phyloP scores from a whole-genome alignment of 2,797 vertebrate genomes.

The Rhynchonycteris naso region DNA sequence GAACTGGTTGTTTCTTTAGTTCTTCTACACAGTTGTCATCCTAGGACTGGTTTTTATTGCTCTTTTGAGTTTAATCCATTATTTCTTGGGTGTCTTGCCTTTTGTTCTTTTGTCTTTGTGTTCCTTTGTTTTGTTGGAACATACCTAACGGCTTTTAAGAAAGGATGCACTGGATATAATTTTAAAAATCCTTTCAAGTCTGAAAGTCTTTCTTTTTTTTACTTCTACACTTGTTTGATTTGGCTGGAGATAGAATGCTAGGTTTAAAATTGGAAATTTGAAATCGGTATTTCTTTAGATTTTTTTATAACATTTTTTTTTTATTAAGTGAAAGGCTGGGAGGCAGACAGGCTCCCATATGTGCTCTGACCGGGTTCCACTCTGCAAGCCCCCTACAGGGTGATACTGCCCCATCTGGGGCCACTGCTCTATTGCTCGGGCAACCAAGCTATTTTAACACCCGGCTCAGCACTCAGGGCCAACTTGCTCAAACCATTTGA shows the following conservation, averaged over 20 bases:
- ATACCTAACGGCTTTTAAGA: neutral
- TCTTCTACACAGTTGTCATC: neutral
- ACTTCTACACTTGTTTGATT: neutral
- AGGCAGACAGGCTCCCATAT: too few relatives aligned
- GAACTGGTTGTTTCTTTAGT: conserved; percentile 1
- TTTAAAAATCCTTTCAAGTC: neutral
- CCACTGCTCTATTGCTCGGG: too few relatives aligned
- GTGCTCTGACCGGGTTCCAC: too few relatives aligned
- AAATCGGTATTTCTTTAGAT: neutral
- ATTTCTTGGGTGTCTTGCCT: neutral
- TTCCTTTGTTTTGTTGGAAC: neutral
- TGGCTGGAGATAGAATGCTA: neutral
- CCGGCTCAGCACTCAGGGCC: too few relatives aligned
- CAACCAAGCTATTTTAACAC: too few relatives aligned
- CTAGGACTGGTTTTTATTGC: neutral
- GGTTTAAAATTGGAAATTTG: conserved; percentile 23
- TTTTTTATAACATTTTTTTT: too few relatives aligned
- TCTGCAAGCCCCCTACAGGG: too few relatives aligned
- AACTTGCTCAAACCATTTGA: too few relatives aligned
- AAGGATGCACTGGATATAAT: neutral
- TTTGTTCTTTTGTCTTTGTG: neutral
- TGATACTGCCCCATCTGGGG: too few relatives aligned
- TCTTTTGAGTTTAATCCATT: neutral
- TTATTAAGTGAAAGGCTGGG: too few relatives aligned
- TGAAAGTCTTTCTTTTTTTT: conserved; percentile 8